A percentile compares a stretch with the other conserved stretches of the same genome.
Conservation (phyloP, 1,140 invertebrate genomes). For the Drosophila tani region DNA sequence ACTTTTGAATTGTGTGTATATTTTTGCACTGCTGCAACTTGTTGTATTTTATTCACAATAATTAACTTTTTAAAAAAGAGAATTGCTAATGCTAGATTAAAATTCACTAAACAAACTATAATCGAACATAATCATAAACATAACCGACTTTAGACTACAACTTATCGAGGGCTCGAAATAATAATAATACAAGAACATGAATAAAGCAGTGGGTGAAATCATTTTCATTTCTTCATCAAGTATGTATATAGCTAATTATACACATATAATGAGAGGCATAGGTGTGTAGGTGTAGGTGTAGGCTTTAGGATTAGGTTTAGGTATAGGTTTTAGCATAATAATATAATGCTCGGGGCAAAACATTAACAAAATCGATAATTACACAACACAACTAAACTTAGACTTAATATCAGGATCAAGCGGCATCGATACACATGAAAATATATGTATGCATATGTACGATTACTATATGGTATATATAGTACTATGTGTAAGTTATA, state of each 20-base stretch:
- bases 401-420: constrained; percentile 81
- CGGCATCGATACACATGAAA: constrained; percentile 73
- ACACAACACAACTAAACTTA: constrained; percentile 82
- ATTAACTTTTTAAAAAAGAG: constrained; percentile 84
- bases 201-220: constrained; percentile 80
- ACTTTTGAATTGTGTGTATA: constrained; percentile 63
- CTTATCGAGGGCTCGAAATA: constrained; percentile 74
- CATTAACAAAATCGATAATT: constrained; percentile 83
- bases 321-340: constrained; percentile 50
- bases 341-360: constrained; percentile 80
- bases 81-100: constrained; percentile 81
- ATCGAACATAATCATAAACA: constrained; percentile 82
- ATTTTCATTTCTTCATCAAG: constrained; percentile 71
- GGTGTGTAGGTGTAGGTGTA: constrained; percentile 38
- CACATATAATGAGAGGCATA: constrained; percentile 50
- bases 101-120: constrained; percentile 84
- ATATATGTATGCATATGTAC: constrained; percentile 68
- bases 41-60: constrained; percentile 82
- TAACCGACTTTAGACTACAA: constrained; percentile 82
- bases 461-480: constrained; percentile 42
- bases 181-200: constrained; percentile 81
- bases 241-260: constrained; percentile 51
- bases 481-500: constrained; percentile 60
- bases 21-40: constrained; percentile 73
- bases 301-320: constrained; percentile 32